Percentiles rank a stretch among this genome's conserved stretches.
Conservation (phyloP, 2,113 vertebrate genomes). For the Pogonocichla stellata region DNA sequence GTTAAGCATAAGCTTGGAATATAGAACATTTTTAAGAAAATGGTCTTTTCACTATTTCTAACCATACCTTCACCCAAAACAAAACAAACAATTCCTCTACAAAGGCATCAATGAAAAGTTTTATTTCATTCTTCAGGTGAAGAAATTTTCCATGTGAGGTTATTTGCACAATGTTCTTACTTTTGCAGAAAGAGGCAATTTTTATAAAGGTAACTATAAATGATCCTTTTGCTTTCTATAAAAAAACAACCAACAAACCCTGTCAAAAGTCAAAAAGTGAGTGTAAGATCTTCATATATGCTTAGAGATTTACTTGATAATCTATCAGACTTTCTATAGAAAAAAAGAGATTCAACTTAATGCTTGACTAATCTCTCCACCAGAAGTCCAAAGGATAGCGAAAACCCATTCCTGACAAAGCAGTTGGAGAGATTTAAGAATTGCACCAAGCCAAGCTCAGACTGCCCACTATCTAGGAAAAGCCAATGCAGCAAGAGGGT, state of each 20-base stretch:
- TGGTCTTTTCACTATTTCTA: neutral
- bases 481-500: neutral
- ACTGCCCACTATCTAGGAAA: neutral
- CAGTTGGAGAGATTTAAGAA: neutral
- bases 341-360: neutral
- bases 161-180: neutral
- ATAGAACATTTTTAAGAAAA: neutral
- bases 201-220: neutral
- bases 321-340: neutral
- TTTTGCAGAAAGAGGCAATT: neutral
- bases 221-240: neutral
- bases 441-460: neutral
- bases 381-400: neutral
- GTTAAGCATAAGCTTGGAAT: neutral
- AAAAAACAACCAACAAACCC: neutral
- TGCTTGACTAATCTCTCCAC: neutral
- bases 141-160: neutral
- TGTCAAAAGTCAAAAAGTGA: neutral
- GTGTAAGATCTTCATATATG: neutral
- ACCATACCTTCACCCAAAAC: neutral
- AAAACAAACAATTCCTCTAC: neutral
- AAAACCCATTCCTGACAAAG: neutral
- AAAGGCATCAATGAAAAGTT: neutral
- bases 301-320: neutral
- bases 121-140: neutral